Evolutionary conservation across 37 sponge, comb jelly and placozoan species (phyloP), one percentile per base, ranked within the genome.

Genomic region (Halisarca cf. caerulea): DNA sequence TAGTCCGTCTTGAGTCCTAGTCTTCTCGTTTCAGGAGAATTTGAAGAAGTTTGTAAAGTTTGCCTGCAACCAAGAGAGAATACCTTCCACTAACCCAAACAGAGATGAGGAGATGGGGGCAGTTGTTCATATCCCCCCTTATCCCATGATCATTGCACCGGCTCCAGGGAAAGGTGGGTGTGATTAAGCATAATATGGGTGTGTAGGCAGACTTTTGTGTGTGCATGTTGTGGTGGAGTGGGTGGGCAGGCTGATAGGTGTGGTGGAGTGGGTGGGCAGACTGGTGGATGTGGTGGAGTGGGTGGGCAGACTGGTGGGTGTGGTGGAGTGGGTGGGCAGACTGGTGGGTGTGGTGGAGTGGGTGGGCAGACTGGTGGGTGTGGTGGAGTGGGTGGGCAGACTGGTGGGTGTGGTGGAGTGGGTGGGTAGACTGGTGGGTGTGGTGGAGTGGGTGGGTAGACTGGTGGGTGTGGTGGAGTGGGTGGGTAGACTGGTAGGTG

Each of bases 61-160:
- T 90, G 99, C 99, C 41, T 98, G 99, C 80, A 98, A 98, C 79
- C 96, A 95, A 66, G 98, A 98, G 88, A 89, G 98, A 8, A 95
- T 98, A 38, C 98, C 98, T 3, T 91, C 89, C 73, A 87, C 90
- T n/a, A 83, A 88, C 32, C 96, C 96, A 2, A 93, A 94, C 64
- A 75, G 94, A 55, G 94, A 93, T 21, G 92, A 87, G 28, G 83
- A 72, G 23, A 54, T 36, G 28, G 89, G 91, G 20, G 83, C 61
- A 11, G 69, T 75, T 0, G 81, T 82, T 27, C 93, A 98, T 82
- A 92, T 95, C 6, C 98, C 98, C 15, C 98, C 98, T 2, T 98
- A 91, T 70, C 98, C 98, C 43, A 98, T 98, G 98, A 98, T 93
- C 81, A 93, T 98, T 17, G 98, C 96, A 17, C 92, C 98, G 17